A percentile compares a stretch with the other conserved stretches of the same genome.
These are phyloP conservation scores for Labrus mixtus DNA, from an alignment of 2,113 vertebrate genomes.

Conservation along the genomic window DNA sequence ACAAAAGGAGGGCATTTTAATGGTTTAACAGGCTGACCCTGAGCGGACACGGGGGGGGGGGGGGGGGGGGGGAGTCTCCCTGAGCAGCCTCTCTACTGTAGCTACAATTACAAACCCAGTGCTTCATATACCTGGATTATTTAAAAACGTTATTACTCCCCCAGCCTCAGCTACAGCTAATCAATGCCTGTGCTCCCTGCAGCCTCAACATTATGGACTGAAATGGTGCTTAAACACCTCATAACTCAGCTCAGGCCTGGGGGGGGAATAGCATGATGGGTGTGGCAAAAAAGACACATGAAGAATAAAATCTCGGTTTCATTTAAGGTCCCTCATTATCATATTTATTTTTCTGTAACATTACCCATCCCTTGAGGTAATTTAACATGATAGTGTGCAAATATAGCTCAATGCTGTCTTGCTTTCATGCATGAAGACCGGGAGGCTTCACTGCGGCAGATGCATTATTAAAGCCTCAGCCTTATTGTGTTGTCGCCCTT, in stretches of 20 bases:
- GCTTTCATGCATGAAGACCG: constrained; percentile 11
- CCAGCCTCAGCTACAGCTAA: constrained; percentile 18
- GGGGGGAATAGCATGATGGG: constrained; percentile 31
- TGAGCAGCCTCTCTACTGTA: constrained; percentile 19
- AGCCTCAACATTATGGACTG: constrained; percentile 31
- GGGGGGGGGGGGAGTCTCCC: constrained; percentile 41
- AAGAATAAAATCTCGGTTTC: constrained; percentile 10
- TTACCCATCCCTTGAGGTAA: constrained; percentile 28
- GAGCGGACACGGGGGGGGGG: constrained; percentile 46
- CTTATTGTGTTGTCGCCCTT: constrained; percentile 60
- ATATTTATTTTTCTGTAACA: constrained; percentile 32
- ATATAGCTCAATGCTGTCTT: constrained; percentile 17
- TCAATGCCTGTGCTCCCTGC: constrained; percentile 29
- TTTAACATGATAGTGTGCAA: constrained; percentile 14
- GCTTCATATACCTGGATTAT: constrained; percentile 48
- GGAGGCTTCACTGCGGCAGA: constrained; percentile 32
- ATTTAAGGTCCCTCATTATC: constrained; percentile 14
- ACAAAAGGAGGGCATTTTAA: constrained; percentile 72
- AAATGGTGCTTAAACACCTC: constrained; percentile 45
- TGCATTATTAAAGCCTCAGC: constrained; percentile 67
- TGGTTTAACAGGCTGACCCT: constrained; percentile 55
- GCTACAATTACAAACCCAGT: constrained; percentile 52
- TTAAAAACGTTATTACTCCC: constrained; percentile 11
- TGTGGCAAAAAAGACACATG: constrained; percentile 25
- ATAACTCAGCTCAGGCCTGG: constrained; percentile 36